Evolutionary conservation across 2,797 vertebrate species (phyloP).

Genomic region (Limnodromus scolopaceus): DNA sequence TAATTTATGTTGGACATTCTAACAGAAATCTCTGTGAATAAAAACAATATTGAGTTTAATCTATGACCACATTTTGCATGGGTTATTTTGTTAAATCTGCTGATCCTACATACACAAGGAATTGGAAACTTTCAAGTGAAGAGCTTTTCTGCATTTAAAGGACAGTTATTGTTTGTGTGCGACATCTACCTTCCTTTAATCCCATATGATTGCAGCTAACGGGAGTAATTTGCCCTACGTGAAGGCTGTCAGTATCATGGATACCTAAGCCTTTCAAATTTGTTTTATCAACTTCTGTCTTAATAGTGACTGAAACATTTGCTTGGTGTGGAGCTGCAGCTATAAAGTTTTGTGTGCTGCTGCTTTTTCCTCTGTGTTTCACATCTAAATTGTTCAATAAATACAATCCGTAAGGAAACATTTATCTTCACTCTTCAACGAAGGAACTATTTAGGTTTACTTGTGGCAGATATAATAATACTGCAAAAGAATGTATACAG

Average conservation of each 20-base stretch:
- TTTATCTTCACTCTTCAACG: neutral
- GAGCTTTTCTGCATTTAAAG: slow-evolving; percentile 11
- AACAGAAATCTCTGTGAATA: neutral
- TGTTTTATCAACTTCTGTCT: slow-evolving; percentile 38
- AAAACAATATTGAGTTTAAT: neutral
- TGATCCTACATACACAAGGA: neutral
- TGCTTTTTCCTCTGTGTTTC: slow-evolving; percentile 34
- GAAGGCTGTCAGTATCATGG: slow-evolving; percentile 11
- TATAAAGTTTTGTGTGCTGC: neutral
- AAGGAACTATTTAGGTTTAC: slow-evolving; percentile 30
- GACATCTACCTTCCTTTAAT: neutral
- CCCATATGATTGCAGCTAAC: neutral
- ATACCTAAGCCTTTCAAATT: slow-evolving; percentile 32
- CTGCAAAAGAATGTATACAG: neutral
- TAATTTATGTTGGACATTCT: neutral
- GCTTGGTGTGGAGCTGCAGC: slow-evolving; percentile 12
- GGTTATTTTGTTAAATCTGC: neutral
- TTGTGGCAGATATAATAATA: neutral
- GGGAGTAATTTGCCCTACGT: slow-evolving; percentile 4
- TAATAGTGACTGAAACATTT: slow-evolving; percentile 48
- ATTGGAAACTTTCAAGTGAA: neutral
- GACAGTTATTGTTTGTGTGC: neutral
- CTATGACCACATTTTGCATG: neutral
- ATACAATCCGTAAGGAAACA: slow-evolving; percentile 1
- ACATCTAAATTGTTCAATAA: slow-evolving; percentile 22